A percentile compares a stretch with the other conserved stretches of the same genome.
These are phyloP conservation scores for Ceryle rudis DNA, from an alignment of 2,797 vertebrate species.

Conservation along the genomic window DNA sequence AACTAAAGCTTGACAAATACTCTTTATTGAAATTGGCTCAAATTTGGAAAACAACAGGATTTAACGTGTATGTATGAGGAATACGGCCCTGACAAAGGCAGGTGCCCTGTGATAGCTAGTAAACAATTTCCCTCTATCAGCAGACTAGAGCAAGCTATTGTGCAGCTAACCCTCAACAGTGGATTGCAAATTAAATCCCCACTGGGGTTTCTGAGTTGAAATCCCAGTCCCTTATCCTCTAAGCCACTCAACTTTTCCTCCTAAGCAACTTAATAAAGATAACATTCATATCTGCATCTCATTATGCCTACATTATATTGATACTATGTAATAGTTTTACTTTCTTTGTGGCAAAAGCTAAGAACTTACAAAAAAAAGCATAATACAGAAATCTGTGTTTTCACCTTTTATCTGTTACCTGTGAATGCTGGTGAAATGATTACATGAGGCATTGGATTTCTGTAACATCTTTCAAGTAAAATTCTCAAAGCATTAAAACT, in stretches of 20 bases:
- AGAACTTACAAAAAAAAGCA: background rate
- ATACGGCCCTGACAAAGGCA: constrained; percentile 2
- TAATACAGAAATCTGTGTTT: background rate
- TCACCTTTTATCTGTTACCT: background rate
- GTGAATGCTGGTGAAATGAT: background rate
- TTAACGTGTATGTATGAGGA: background rate
- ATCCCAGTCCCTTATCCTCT: constrained; percentile 4
- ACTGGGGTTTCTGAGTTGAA: constrained; percentile 28
- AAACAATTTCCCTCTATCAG: constrained; percentile 18
- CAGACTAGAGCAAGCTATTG: background rate
- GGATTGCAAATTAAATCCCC: constrained; percentile 52
- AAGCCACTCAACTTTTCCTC: constrained; percentile 22
- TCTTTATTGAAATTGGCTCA: background rate
- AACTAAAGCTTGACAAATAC: background rate
- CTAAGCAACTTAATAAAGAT: constrained; percentile 45
- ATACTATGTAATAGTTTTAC: background rate
- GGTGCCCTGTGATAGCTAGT: constrained; percentile 16
- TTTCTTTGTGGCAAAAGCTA: constrained; percentile 32
- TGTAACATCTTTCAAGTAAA: background rate
- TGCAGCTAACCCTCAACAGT: background rate
- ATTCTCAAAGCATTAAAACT: background rate
- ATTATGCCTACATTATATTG: background rate
- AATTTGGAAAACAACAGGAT: background rate
- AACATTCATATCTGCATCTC: constrained; percentile 36
- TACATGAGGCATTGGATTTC: background rate